phyloP scores from a whole-genome alignment of 2,888 invertebrate genomes.

The Prosapia bicincta region DNA sequence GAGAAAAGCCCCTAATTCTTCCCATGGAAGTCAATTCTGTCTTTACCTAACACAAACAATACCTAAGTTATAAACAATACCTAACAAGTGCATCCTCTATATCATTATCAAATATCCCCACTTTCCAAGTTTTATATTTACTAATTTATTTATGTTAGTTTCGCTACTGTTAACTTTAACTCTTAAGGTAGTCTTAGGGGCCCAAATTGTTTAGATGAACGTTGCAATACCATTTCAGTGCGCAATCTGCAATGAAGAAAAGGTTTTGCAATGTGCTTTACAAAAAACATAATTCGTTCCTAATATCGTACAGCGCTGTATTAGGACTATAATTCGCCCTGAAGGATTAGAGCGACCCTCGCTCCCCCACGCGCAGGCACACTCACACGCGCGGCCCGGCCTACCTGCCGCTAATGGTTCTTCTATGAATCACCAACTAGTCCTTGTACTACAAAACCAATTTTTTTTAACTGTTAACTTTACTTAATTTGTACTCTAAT shows the following conservation, averaged over 20 bases:
- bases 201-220: neutral
- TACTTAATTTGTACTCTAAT: too few species aligned
- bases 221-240: neutral
- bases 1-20: neutral
- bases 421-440: too few species aligned
- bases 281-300: neutral
- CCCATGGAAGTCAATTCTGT: constrained; percentile 11
- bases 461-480: too few species aligned
- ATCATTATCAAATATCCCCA: neutral
- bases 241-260: neutral
- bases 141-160: neutral
- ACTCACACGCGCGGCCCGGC: too few species aligned
- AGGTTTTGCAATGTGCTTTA: neutral
- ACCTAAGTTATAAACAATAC: neutral
- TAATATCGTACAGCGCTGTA: neutral
- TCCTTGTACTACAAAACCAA: too few species aligned
- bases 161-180: neutral
- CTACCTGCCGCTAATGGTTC: too few species aligned
- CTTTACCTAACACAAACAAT: neutral
- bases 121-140: neutral
- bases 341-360: too few species aligned
- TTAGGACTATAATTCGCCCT: too few species aligned
- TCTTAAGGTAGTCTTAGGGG: constrained; percentile 4
- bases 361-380: too few species aligned
- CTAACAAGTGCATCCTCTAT: neutral